phyloP scores from a whole-genome alignment of 2,888 invertebrate species.

The Coelogynopora nodosa region DNA sequence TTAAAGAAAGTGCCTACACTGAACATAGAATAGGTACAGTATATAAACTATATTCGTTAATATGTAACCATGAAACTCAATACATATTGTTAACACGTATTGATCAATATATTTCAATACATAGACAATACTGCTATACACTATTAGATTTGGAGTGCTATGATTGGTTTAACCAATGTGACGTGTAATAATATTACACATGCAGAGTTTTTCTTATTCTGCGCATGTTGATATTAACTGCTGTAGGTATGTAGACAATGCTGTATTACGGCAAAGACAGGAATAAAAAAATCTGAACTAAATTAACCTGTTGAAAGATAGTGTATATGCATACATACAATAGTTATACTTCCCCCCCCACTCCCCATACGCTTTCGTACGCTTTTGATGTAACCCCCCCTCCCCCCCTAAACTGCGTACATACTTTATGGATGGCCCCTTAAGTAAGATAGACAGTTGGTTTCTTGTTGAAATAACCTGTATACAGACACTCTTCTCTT shows the following conservation, averaged over 20 bases:
- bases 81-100: conserved; percentile 29
- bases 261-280: conserved; percentile 13
- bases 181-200: background rate
- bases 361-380: conserved; percentile 21
- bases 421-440: background rate
- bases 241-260: conserved; percentile 24
- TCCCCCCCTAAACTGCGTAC: conserved; percentile 9
- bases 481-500: too few relatives aligned
- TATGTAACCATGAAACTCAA: conserved; percentile 27
- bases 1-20: conserved; percentile 31
- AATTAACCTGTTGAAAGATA: conserved; percentile 31
- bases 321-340: conserved; percentile 9
- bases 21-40: conserved; percentile 28
- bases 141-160: conserved; percentile 19
- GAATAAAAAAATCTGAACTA: conserved; percentile 31
- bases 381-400: conserved; percentile 24
- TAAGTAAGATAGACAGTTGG: too few relatives aligned
- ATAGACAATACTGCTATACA: conserved; percentile 28
- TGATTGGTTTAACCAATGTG: too few relatives aligned
- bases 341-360: background rate
- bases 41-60: conserved; percentile 29
- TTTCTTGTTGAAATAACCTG: too few relatives aligned
- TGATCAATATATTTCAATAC: conserved; percentile 25
- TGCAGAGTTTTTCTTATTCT: conserved; percentile 31
- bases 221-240: conserved; percentile 1